phyloP scores from a whole-genome alignment of 2,888 invertebrate species.

The Rhamphomyia laevipes region DNA sequence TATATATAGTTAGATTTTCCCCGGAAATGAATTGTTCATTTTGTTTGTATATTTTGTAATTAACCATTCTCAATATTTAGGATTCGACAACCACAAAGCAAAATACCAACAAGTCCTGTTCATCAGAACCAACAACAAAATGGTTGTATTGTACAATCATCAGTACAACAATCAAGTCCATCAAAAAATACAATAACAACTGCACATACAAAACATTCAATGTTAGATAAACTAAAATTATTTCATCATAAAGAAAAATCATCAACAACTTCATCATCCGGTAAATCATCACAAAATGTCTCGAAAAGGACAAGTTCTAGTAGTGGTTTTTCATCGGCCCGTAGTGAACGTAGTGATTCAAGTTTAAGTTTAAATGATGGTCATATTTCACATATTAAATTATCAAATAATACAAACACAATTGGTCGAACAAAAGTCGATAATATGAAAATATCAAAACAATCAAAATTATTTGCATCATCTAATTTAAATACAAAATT shows the following conservation, averaged over 20 bases:
- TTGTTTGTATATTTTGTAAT: background rate
- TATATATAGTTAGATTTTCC: background rate
- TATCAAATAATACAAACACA: background rate
- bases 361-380: constrained; percentile 46
- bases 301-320: constrained; percentile 71
- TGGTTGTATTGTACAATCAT: constrained; percentile 9
- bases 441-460: constrained; percentile 8
- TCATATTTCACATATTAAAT: constrained; percentile 22
- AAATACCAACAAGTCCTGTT: constrained; percentile 41
- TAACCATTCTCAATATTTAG: constrained; percentile 3
- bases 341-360: constrained; percentile 54
- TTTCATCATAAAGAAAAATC: constrained; percentile 48
- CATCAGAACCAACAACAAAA: constrained; percentile 6
- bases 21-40: background rate
- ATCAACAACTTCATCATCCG: constrained; percentile 39
- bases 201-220: constrained; percentile 50
- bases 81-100: constrained; percentile 28
- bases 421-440: background rate
- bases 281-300: constrained; percentile 26
- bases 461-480: background rate
- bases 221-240: constrained; percentile 77
- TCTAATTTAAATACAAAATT: background rate
- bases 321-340: constrained; percentile 74
- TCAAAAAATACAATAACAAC: background rate
- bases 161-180: background rate